Evolutionary conservation across 1,140 invertebrate species (phyloP).

Genomic region (Calliopsis andreniformis): DNA sequence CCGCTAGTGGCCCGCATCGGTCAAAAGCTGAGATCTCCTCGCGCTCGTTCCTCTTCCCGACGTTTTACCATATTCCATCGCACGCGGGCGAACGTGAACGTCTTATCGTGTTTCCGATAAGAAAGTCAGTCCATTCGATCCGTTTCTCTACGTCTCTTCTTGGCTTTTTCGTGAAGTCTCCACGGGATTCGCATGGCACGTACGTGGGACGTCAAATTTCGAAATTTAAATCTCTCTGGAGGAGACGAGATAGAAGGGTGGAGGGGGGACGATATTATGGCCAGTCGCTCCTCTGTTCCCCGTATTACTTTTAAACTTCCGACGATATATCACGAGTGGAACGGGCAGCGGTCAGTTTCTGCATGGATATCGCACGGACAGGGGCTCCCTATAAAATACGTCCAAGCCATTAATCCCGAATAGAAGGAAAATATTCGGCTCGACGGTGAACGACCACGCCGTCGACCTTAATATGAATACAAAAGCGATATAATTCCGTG

Average conservation of each 20-base stretch:
- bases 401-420: constrained; percentile 82
- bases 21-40: constrained; percentile 23
- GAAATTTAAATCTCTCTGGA: constrained; percentile 72
- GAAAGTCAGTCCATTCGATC: constrained; percentile 39
- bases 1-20: constrained; percentile 22
- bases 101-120: constrained; percentile 66
- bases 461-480: constrained; percentile 80
- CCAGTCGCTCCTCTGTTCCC: constrained; percentile 23
- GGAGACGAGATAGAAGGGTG: constrained; percentile 3
- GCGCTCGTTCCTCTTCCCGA: constrained; percentile 47
- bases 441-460: constrained; percentile 74
- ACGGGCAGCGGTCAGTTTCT: constrained; percentile 78
- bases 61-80: constrained; percentile 42
- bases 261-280: constrained; percentile 37
- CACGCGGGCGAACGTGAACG: constrained; percentile 5
- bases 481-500: constrained; percentile 77
- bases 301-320: constrained; percentile 80
- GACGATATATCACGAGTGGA: constrained; percentile 76
- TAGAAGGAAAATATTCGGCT: constrained; percentile 80
- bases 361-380: constrained; percentile 68
- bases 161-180: constrained; percentile 6
- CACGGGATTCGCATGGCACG: constrained; percentile 37
- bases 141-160: constrained; percentile 1
- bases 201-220: constrained; percentile 62
- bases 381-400: constrained; percentile 79